These are phyloP conservation scores for Argyresthia albistria DNA, from an alignment of 2,888 invertebrate genomes.

Conservation along the genomic window DNA sequence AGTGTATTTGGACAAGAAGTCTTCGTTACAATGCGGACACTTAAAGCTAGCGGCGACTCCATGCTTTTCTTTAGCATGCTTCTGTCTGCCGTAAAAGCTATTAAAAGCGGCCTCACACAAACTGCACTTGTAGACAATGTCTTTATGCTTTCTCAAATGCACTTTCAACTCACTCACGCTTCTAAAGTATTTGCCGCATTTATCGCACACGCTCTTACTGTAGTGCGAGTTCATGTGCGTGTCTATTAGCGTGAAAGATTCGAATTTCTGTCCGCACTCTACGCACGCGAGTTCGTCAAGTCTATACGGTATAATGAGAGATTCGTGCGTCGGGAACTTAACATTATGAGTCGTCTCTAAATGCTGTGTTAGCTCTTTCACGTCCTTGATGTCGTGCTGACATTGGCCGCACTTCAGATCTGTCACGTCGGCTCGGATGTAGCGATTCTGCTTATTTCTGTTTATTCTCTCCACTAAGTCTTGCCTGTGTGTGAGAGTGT, in stretches of 20 bases:
- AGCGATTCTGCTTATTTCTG: neutral
- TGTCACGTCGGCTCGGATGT: constrained; percentile 5
- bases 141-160: constrained; percentile 2
- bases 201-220: constrained; percentile 5
- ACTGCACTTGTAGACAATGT: neutral
- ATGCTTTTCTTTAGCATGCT: constrained; percentile 3
- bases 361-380: neutral
- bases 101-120: constrained; percentile 2
- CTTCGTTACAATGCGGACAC: constrained; percentile 6
- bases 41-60: neutral
- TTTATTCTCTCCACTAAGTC: neutral
- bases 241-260: constrained; percentile 1
- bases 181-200: constrained; percentile 5
- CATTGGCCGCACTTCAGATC: constrained; percentile 4
- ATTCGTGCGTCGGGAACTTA: neutral
- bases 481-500: neutral
- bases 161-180: neutral
- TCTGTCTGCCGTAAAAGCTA: neutral
- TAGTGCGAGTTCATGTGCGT: constrained; percentile 8
- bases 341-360: neutral
- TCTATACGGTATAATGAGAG: neutral
- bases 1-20: constrained; percentile 5
- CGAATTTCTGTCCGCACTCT: constrained; percentile 1
- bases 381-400: neutral
- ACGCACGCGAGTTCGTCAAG: neutral